phyloP scores from a whole-genome alignment of 2,113 vertebrate genomes.

The Morone saxatilis region DNA sequence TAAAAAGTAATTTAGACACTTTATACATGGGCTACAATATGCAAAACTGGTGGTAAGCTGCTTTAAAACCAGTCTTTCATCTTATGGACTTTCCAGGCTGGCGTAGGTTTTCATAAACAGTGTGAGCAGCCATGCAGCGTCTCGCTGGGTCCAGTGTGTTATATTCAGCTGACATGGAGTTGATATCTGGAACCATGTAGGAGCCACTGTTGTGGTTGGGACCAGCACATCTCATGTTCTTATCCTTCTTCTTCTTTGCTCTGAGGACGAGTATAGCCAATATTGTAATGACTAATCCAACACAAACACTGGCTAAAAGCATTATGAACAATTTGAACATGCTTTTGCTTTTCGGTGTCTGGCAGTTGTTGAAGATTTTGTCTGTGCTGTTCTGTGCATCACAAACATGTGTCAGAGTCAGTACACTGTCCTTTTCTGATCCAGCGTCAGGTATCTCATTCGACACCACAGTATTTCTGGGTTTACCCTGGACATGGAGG shows the following conservation, averaged over 20 bases:
- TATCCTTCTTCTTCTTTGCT: background rate
- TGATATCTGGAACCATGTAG: slow-evolving; percentile 24
- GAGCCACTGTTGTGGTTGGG: background rate
- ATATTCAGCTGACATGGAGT: slow-evolving; percentile 1
- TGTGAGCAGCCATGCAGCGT: background rate
- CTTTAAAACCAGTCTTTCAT: background rate
- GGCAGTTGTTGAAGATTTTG: background rate
- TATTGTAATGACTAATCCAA: background rate
- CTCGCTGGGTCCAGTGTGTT: slow-evolving; percentile 6
- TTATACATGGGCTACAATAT: background rate
- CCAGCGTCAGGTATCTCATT: background rate
- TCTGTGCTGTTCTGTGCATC: background rate
- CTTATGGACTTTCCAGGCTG: background rate
- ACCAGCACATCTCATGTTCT: background rate
- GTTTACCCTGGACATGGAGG: background rate
- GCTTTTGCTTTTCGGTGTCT: background rate
- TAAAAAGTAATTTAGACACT: background rate
- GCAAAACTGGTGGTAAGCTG: background rate
- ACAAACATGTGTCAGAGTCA: background rate
- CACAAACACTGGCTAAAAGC: background rate
- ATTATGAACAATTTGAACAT: background rate
- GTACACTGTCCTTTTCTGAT: background rate
- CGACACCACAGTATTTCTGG: background rate
- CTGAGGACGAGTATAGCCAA: background rate
- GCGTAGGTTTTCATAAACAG: slow-evolving; percentile 8